Evolutionary conservation across 1,140 invertebrate genomes (phyloP).

Genomic region (Philotrypesis tridentata): DNA sequence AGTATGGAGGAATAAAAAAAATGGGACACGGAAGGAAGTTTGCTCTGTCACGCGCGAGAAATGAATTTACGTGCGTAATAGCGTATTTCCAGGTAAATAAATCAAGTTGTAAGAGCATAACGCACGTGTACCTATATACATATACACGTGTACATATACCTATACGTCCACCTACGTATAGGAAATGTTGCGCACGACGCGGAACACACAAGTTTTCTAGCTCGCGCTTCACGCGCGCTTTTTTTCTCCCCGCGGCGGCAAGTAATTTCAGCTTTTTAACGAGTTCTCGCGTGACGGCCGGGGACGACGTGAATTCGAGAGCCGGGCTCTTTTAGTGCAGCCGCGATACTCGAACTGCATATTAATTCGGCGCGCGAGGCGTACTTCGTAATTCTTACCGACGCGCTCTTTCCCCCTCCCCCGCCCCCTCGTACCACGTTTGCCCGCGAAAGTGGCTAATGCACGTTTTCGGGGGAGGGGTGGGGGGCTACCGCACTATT

Average conservation of each 20-base stretch:
- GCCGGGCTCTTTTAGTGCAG: neutral
- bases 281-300: constrained; percentile 18
- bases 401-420: neutral
- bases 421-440: too few species aligned
- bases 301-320: constrained; percentile 14
- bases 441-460: neutral
- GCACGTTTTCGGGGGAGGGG: too few species aligned
- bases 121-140: too few species aligned
- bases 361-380: constrained; percentile 9
- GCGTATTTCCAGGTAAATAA: constrained; percentile 35
- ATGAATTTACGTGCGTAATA: constrained; percentile 44
- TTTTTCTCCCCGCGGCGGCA: neutral
- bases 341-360: constrained; percentile 7
- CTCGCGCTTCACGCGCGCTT: neutral
- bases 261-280: constrained; percentile 46
- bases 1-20: too few species aligned
- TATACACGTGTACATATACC: too few species aligned
- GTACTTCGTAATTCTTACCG: neutral
- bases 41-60: neutral
- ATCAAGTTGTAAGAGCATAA: neutral
- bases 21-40: neutral
- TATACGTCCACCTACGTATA: too few species aligned
- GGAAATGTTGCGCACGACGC: neutral
- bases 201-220: constrained; percentile 7
- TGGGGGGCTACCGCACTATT: too few species aligned